Conservation (phyloP, 2,113 vertebrate species). For the Urocolius indicus region DNA sequence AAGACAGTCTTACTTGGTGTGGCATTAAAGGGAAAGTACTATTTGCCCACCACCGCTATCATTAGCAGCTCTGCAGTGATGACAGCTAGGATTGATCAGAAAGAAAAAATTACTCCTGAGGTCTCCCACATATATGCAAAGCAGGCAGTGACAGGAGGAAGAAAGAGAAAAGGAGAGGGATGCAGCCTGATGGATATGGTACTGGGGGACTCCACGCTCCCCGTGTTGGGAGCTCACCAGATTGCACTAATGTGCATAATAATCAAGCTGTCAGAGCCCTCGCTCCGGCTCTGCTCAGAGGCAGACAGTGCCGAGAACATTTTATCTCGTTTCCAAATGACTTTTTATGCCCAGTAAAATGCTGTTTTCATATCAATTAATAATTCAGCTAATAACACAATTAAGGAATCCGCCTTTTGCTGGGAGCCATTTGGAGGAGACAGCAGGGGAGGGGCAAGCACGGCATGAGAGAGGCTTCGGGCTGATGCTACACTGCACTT, state of each 20-base stretch:
- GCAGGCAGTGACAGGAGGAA: neutral
- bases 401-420: slow-evolving; percentile 70
- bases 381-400: slow-evolving; percentile 78
- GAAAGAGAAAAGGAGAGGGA: neutral
- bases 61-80: neutral
- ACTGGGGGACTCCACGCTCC: neutral
- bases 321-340: slow-evolving; percentile 78
- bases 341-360: slow-evolving; percentile 76
- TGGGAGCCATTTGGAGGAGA: slow-evolving; percentile 57
- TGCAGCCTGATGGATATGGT: slow-evolving; percentile 20
- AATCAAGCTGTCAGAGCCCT: slow-evolving; percentile 70
- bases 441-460: slow-evolving; percentile 39
- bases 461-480: neutral
- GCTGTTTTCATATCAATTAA: slow-evolving; percentile 82
- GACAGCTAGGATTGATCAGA: slow-evolving; percentile 45
- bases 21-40: neutral
- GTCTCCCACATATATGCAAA: slow-evolving; percentile 52
- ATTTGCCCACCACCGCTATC: neutral
- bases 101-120: slow-evolving; percentile 26
- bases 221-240: slow-evolving; percentile 46
- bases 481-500: neutral
- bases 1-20: neutral
- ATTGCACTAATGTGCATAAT: slow-evolving; percentile 62
- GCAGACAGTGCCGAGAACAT: slow-evolving; percentile 41
- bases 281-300: slow-evolving; percentile 41